Percentiles rank a stretch among this genome's conserved stretches.
These are phyloP conservation scores for Brenthis ino DNA, from an alignment of 2,888 invertebrate species.

Conservation along the genomic window DNA sequence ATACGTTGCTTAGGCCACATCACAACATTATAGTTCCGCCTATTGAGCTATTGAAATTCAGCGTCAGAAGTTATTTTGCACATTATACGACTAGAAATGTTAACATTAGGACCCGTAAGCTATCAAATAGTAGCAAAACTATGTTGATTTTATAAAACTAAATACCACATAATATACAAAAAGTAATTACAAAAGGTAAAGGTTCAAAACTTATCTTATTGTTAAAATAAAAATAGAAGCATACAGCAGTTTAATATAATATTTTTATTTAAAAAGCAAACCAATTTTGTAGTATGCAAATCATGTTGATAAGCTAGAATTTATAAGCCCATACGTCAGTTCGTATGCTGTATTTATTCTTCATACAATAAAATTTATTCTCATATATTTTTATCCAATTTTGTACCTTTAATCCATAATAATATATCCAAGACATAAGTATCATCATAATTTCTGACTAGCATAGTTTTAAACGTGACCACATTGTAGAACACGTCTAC, in stretches of 20 bases:
- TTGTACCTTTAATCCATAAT: no score
- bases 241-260: neutral
- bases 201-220: neutral
- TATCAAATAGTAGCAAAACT: neutral
- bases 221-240: neutral
- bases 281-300: slow-evolving; percentile 2
- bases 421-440: neutral
- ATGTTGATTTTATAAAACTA: no score
- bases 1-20: slow-evolving; percentile 63
- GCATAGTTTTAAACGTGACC: slow-evolving; percentile 30
- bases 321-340: neutral
- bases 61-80: slow-evolving; percentile 66
- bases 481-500: slow-evolving; percentile 11
- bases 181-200: no score
- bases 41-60: slow-evolving; percentile 60
- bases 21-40: slow-evolving; percentile 63
- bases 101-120: neutral
- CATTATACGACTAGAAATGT: slow-evolving; percentile 26
- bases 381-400: no score
- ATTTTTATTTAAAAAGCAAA: neutral
- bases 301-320: neutral
- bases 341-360: no score
- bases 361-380: neutral
- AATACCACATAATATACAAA: no score
- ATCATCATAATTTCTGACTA: slow-evolving; percentile 14